Evolutionary conservation across 2,113 vertebrate species (phyloP).

Genomic region (Caretta caretta): DNA sequence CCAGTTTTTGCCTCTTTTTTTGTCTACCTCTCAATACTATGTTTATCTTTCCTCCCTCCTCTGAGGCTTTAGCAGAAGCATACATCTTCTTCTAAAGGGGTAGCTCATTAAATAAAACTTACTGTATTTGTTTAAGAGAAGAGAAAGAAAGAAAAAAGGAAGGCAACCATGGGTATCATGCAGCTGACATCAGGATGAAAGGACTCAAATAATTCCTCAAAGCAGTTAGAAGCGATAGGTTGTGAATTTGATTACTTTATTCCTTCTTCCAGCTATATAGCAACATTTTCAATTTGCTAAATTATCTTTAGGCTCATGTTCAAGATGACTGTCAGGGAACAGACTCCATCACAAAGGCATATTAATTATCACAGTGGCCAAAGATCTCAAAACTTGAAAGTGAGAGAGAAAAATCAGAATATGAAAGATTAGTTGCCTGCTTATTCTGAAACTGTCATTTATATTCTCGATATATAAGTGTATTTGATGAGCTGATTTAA

Average conservation of each 20-base stretch:
- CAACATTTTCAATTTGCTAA: slow-evolving; percentile 50
- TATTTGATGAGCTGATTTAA: slow-evolving; percentile 64
- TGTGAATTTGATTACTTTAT: slow-evolving; percentile 38
- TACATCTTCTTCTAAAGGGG: background rate
- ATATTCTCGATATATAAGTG: slow-evolving; percentile 25
- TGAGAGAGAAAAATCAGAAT: background rate
- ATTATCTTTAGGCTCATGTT: slow-evolving; percentile 57
- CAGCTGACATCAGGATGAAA: background rate
- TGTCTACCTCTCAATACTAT: background rate
- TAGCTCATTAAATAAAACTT: background rate
- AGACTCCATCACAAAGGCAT: background rate
- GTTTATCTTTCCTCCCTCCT: background rate
- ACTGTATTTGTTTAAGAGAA: background rate
- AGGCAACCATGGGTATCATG: background rate
- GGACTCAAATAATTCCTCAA: slow-evolving; percentile 23
- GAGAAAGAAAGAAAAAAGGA: background rate
- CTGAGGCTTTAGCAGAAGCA: background rate
- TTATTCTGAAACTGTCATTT: slow-evolving; percentile 38
- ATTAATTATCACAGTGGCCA: slow-evolving; percentile 61
- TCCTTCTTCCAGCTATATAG: slow-evolving; percentile 7
- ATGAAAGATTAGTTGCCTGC: slow-evolving; percentile 4
- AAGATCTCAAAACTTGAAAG: slow-evolving; percentile 61
- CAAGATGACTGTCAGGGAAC: slow-evolving; percentile 50
- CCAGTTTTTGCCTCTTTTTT: background rate
- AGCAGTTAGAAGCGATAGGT: slow-evolving; percentile 3